Conservation (phyloP, 2,797 vertebrate genomes). For the Babyrousa celebensis region DNA sequence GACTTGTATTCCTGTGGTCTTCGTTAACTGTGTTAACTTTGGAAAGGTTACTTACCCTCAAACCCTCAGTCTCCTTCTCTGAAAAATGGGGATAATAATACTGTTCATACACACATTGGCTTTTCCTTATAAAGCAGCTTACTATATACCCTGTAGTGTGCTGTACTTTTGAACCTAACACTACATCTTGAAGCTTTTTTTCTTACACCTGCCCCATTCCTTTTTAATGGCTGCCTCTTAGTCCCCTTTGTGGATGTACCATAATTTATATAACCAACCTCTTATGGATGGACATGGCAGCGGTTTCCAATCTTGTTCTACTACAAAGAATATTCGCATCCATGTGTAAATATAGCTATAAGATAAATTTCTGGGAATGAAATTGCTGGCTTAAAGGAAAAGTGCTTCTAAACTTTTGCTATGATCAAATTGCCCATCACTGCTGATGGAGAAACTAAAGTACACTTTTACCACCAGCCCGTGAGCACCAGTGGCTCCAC, state of each 20-base stretch:
- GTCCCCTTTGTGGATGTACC: too few relatives aligned
- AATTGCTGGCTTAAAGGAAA: constrained; percentile 24
- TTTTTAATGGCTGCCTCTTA: neutral
- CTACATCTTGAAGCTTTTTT: neutral
- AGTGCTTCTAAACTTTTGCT: neutral
- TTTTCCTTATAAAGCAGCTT: neutral
- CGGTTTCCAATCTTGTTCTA: neutral
- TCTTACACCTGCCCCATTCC: neutral
- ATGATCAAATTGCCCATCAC: neutral
- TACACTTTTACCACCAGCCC: too few relatives aligned
- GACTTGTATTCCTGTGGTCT: neutral
- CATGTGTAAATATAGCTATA: neutral
- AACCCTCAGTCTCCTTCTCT: neutral
- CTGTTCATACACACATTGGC: neutral
- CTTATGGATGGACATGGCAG: neutral
- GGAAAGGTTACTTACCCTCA: neutral
- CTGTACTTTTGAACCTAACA: constrained; percentile 11
- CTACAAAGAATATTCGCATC: neutral
- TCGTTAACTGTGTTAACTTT: neutral
- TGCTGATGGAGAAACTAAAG: neutral
- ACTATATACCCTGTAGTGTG: neutral
- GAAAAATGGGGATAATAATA: neutral
- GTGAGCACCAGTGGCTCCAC: neutral
- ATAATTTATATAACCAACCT: neutral
- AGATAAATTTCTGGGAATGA: neutral